Base-by-base conservation (phyloP, 2,797 vertebrate genomes). In the Taenioides sp. region DNA sequence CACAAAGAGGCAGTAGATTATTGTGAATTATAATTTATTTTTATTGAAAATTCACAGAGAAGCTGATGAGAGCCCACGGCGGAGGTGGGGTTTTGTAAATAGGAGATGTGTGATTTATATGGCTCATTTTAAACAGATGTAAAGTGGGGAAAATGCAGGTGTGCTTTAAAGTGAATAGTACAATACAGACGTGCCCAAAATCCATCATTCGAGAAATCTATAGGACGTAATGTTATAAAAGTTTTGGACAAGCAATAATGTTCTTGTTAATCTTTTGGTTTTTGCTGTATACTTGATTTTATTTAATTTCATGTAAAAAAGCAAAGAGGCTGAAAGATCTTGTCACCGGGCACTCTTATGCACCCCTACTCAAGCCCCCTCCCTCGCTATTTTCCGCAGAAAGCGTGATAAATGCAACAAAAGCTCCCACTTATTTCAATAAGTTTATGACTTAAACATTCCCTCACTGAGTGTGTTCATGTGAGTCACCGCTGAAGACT, bases 1-100 rank as follows among this genome's bases (percentile, higher is more conserved):
- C 40, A 72, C 54, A 62, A 49, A 77, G 49, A 59, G 58, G 40
- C 37, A 11, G 28, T 58, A 70, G 43, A 81, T 74, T 58, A 70
- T 65, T 60, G 17, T 7, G 27, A 70, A 43, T 65, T 25, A 50
- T 57, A 49, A 80, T 67, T 69, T 64, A 16, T 37, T 61, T 57
- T 72, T 68, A 67, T 62, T 78, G 58, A 60, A 72, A 67, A 5
- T 11, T 57, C 25, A 22, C 37, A 31, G 20, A 68, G 43, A 17
- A 1, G 2, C 34, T 17, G 14, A n/a, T 63, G 27, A 67, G 63
- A 59, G 10, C 5, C 28, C n/a, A 37, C 22, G 1, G 37, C 23
- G 34, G 4, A 0, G 20, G 25, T 31, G n/a, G 49, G 25, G 17
- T 17, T 73, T 31, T 59, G 12, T 73, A 22, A 58, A 58, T 49